A percentile compares a stretch with the other conserved stretches of the same genome.
Evolutionary conservation across 1,140 invertebrate genomes (phyloP).

Genomic region (Catajapyx aquilonaris): DNA sequence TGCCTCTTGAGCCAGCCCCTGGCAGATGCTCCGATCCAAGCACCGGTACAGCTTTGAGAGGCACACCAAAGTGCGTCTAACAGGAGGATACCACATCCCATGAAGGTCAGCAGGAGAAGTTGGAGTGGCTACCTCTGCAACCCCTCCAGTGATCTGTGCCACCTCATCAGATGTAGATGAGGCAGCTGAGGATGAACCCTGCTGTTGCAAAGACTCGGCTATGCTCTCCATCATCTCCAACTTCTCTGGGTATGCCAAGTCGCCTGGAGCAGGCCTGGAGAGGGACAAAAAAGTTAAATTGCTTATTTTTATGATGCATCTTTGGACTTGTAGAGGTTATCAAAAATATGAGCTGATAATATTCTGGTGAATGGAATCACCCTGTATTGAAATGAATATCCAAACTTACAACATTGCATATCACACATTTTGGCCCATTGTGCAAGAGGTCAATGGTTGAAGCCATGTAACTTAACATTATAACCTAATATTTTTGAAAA

Average conservation of each 20-base stretch:
- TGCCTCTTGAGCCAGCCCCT: constrained; percentile 88
- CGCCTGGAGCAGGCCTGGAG: constrained; percentile 75
- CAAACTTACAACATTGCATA: no score
- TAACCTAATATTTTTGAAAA: no score
- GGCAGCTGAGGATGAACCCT: constrained; percentile 36
- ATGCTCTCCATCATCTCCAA: constrained; percentile 92
- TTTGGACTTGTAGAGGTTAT: no score
- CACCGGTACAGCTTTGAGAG: constrained; percentile 87
- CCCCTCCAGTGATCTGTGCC: constrained; percentile 26
- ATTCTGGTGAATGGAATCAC: no score
- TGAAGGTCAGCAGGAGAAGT: constrained; percentile 87
- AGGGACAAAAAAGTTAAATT: constrained; percentile 20
- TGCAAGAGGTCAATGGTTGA: no score
- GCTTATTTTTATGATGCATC: no score
- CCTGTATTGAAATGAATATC: no score
- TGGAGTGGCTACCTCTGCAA: constrained; percentile 10
- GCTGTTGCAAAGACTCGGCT: constrained; percentile 41
- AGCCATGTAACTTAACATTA: no score
- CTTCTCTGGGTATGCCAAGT: constrained; percentile 94
- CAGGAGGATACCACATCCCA: constrained; percentile 99
- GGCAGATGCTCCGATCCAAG: constrained; percentile 85
- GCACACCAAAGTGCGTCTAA: constrained; percentile 81
- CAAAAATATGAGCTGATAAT: no score
- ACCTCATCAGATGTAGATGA: constrained; percentile 37
- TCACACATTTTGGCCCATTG: no score